Evolutionary conservation across 1,140 invertebrate species (phyloP).

Genomic region (Drosophila sechellia): DNA sequence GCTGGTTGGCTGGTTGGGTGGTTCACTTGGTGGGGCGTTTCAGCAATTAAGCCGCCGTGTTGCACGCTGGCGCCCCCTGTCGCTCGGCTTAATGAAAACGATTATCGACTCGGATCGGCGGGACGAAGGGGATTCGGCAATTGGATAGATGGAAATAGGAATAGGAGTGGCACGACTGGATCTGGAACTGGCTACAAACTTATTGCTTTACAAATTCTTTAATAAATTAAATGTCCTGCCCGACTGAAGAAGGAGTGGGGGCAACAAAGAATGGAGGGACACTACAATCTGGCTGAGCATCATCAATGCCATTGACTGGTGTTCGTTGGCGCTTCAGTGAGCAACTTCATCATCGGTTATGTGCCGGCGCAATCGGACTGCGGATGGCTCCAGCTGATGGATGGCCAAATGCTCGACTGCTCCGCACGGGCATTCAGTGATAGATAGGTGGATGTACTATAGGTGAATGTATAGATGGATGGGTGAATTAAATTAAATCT

Average conservation of each 20-base stretch:
- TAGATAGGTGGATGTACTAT: constrained; percentile 1
- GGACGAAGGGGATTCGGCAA: constrained; percentile 3
- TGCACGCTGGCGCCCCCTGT: constrained; percentile 45
- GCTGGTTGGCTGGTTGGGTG: neutral
- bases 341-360: constrained; percentile 71
- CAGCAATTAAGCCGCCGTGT: constrained; percentile 70
- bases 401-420: constrained; percentile 50
- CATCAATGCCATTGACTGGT: constrained; percentile 51
- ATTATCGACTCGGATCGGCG: constrained; percentile 63
- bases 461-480: neutral
- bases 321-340: constrained; percentile 36
- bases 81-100: constrained; percentile 72
- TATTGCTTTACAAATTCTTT: constrained; percentile 82
- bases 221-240: constrained; percentile 79
- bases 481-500: constrained; percentile 76
- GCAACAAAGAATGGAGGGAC: neutral
- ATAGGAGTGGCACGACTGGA: neutral
- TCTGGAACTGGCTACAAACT: constrained; percentile 52
- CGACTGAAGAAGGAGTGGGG: constrained; percentile 13
- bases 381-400: constrained; percentile 41
- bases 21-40: neutral
- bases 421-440: constrained; percentile 37
- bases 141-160: constrained; percentile 13
- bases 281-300: neutral
- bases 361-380: constrained; percentile 21